phyloP scores from a whole-genome alignment of 2,888 invertebrate species.

The Corythucha ciliata region DNA sequence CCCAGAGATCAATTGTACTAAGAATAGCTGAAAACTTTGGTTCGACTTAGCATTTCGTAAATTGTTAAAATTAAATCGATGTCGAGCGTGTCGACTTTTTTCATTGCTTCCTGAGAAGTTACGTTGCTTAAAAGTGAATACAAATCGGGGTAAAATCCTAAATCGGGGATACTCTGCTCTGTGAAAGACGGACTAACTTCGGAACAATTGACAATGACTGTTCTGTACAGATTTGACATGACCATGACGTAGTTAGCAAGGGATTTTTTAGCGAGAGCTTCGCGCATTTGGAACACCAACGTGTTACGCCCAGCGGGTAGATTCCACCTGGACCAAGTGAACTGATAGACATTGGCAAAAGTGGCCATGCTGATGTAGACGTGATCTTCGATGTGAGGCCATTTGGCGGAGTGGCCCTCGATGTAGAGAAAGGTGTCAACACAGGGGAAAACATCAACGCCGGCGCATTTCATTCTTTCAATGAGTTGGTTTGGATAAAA shows the following conservation, averaged over 20 bases:
- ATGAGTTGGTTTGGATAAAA: slow-evolving; percentile 52
- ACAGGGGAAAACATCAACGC: slow-evolving; percentile 74
- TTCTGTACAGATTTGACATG: slow-evolving; percentile 58
- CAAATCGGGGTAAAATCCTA: slow-evolving; percentile 61
- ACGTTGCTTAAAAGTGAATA: slow-evolving; percentile 59
- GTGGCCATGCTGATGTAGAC: slow-evolving; percentile 70
- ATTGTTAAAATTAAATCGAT: slow-evolving; percentile 53
- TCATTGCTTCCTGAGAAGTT: slow-evolving; percentile 51
- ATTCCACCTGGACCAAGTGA: slow-evolving; percentile 73
- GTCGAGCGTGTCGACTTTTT: slow-evolving; percentile 47
- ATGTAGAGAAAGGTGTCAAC: slow-evolving; percentile 65
- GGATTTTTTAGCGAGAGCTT: slow-evolving; percentile 41
- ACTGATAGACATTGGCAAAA: slow-evolving; percentile 60
- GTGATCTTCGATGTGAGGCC: slow-evolving; percentile 64
- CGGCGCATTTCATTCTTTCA: slow-evolving; percentile 50
- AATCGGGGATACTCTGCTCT: slow-evolving; percentile 44
- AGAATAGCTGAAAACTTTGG: slow-evolving; percentile 57
- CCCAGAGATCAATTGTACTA: slow-evolving; percentile 39
- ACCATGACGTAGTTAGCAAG: slow-evolving; percentile 45
- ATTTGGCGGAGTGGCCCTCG: slow-evolving; percentile 48
- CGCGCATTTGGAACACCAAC: slow-evolving; percentile 59
- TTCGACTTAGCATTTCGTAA: slow-evolving; percentile 49
- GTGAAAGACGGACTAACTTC: slow-evolving; percentile 65
- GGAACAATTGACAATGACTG: slow-evolving; percentile 59
- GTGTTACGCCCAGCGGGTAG: slow-evolving; percentile 49